Conservation (phyloP, 1,140 invertebrate genomes). For the Bombus sibiricus region DNA sequence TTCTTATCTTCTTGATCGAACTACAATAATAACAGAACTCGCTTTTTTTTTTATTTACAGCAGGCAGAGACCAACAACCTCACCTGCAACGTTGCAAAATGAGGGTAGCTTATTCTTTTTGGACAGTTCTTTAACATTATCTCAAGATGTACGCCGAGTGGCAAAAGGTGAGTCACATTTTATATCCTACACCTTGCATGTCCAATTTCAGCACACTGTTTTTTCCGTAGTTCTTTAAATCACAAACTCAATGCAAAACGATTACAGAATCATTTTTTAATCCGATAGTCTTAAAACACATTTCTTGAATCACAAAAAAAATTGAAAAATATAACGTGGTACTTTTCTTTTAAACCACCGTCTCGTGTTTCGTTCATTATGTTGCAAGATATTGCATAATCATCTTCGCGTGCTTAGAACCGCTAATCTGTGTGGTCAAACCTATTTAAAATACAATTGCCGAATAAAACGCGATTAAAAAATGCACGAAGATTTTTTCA, state of each 20-base stretch:
- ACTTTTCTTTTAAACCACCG: no score
- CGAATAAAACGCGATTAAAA: background rate
- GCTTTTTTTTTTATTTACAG: constrained; percentile 57
- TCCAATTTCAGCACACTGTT: no score
- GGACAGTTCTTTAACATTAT: constrained; percentile 62
- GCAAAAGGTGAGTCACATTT: constrained; percentile 76
- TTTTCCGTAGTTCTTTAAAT: no score
- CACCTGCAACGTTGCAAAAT: constrained; percentile 65
- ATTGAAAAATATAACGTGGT: no score
- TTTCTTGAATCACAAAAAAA: no score
- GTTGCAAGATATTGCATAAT: no score
- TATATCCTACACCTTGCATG: background rate
- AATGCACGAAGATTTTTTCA: background rate
- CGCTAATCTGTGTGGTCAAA: no score
- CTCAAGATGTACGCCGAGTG: constrained; percentile 79
- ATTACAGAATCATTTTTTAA: no score
- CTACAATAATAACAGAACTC: background rate
- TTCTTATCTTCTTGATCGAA: background rate
- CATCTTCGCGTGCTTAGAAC: no score
- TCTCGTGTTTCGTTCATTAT: no score
- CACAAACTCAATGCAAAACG: no score
- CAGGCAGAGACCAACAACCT: constrained; percentile 22
- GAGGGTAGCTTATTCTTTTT: constrained; percentile 68
- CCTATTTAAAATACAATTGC: background rate
- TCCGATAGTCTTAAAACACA: no score